Conservation (phyloP, 1,140 invertebrate genomes). For the Aradophagus sp. region DNA sequence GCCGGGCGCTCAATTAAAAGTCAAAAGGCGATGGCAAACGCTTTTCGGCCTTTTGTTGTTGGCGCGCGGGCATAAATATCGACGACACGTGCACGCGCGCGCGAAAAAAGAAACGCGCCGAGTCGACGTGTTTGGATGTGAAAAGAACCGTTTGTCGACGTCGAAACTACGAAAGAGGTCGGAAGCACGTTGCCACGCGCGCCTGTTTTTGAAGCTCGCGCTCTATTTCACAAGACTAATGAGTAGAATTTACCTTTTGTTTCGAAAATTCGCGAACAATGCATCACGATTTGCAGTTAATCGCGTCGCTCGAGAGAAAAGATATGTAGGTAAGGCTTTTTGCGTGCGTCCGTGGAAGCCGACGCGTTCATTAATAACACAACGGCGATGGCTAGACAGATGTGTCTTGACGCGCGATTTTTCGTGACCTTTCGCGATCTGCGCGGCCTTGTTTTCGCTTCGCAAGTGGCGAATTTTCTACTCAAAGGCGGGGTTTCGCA, state of each 20-base stretch:
- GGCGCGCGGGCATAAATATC: slow-evolving; percentile 21
- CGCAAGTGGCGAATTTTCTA: too few species aligned
- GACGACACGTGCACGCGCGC: slow-evolving; percentile 5
- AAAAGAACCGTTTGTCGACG: slow-evolving; percentile 50
- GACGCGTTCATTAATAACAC: slow-evolving; percentile 44
- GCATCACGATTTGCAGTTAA: slow-evolving; percentile 49
- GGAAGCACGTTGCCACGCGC: slow-evolving; percentile 40
- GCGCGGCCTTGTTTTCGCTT: too few species aligned
- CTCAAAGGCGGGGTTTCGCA: too few species aligned
- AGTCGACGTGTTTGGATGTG: slow-evolving; percentile 32
- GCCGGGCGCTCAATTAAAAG: slow-evolving; percentile 1
- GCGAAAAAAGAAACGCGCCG: slow-evolving; percentile 26
- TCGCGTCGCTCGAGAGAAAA: slow-evolving; percentile 39
- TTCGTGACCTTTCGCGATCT: too few species aligned
- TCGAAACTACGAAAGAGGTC: slow-evolving; percentile 46
- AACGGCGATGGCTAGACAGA: too few species aligned
- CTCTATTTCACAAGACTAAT: slow-evolving; percentile 54
- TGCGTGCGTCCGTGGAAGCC: slow-evolving; percentile 31
- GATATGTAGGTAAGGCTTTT: slow-evolving; percentile 45
- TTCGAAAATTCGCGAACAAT: slow-evolving; percentile 53
- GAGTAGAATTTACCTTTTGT: slow-evolving; percentile 51
- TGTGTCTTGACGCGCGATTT: too few species aligned
- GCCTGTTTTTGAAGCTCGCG: slow-evolving; percentile 54
- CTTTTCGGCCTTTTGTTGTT: too few species aligned
- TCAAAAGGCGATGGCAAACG: slow-evolving; percentile 21